phyloP scores from a whole-genome alignment of 2,113 vertebrate species.

The Ctenomys sociabilis region DNA sequence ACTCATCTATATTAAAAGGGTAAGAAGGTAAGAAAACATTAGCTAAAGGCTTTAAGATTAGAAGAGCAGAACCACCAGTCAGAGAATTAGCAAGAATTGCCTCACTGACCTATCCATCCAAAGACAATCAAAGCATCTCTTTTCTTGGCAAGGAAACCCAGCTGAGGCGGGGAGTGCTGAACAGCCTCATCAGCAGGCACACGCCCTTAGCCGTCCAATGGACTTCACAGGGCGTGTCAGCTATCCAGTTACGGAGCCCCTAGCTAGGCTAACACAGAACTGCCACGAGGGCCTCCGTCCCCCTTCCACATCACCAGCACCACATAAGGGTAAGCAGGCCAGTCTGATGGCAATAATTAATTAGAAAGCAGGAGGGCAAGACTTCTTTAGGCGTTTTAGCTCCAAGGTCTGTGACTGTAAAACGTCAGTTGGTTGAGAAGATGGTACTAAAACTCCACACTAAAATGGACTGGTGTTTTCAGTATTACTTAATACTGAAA shows the following conservation, averaged over 20 bases:
- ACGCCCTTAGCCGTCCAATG: not conserved
- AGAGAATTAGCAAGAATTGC: not conserved
- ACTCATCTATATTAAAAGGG: not conserved
- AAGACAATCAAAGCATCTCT: slow-evolving; percentile 9
- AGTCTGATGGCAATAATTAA: slow-evolving; percentile 27
- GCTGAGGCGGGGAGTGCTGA: not conserved
- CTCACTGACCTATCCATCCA: not conserved
- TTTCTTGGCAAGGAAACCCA: slow-evolving; percentile 37
- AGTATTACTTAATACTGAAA: not conserved
- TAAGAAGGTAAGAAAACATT: not conserved
- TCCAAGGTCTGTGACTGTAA: slow-evolving; percentile 18
- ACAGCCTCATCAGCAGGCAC: not conserved
- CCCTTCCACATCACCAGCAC: not conserved
- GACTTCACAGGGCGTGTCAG: not conserved
- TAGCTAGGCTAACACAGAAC: not conserved
- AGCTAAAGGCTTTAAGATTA: not conserved
- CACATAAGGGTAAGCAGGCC: not conserved
- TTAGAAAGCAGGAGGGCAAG: slow-evolving; percentile 28
- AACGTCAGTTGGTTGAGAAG: too few species aligned
- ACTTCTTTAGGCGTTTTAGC: slow-evolving; percentile 41
- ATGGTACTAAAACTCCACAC: too few species aligned
- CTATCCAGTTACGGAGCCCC: not conserved
- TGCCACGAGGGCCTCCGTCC: not conserved
- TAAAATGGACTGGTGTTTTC: too few species aligned
- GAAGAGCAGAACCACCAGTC: not conserved